These are phyloP conservation scores for Cryptops parisi DNA, from an alignment of 2,888 invertebrate genomes.

Conservation along the genomic window DNA sequence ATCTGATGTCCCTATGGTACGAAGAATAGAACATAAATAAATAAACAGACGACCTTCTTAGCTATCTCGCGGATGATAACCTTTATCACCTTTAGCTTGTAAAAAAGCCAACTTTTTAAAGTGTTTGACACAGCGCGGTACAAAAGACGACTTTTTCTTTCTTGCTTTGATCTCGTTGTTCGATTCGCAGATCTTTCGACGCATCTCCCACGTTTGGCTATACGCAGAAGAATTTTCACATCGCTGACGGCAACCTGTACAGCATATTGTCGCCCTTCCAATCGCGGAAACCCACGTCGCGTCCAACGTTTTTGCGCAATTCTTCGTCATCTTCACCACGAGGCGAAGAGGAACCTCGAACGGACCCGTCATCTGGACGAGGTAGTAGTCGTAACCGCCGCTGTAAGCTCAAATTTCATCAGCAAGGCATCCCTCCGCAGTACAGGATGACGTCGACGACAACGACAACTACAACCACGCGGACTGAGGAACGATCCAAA, in stretches of 20 bases:
- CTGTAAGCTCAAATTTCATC: slow-evolving; percentile 63
- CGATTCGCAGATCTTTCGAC: slow-evolving; percentile 1
- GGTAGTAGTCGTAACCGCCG: slow-evolving; percentile 41
- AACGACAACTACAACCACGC: background rate
- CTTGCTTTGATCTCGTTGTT: background rate
- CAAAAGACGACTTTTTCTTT: too few relatives aligned
- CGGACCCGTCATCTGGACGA: background rate
- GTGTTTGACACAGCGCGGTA: too few relatives aligned
- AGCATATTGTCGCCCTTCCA: slow-evolving; percentile 24
- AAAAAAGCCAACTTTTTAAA: too few relatives aligned
- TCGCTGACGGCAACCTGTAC: slow-evolving; percentile 24
- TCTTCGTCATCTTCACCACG: background rate
- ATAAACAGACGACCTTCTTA: too few relatives aligned
- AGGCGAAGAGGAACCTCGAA: background rate
- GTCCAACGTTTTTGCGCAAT: slow-evolving; percentile 16
- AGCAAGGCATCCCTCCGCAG: slow-evolving; percentile 42
- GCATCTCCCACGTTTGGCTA: slow-evolving; percentile 19
- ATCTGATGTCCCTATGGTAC: too few relatives aligned
- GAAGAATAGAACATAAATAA: too few relatives aligned
- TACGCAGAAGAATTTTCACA: slow-evolving; percentile 24
- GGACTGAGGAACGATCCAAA: background rate
- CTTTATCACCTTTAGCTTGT: too few relatives aligned
- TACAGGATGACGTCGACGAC: slow-evolving; percentile 5
- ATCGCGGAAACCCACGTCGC: slow-evolving; percentile 16
- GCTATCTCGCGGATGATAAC: too few relatives aligned